phyloP scores from a whole-genome alignment of 2,113 vertebrate genomes.

The Empidonax alnorum region DNA sequence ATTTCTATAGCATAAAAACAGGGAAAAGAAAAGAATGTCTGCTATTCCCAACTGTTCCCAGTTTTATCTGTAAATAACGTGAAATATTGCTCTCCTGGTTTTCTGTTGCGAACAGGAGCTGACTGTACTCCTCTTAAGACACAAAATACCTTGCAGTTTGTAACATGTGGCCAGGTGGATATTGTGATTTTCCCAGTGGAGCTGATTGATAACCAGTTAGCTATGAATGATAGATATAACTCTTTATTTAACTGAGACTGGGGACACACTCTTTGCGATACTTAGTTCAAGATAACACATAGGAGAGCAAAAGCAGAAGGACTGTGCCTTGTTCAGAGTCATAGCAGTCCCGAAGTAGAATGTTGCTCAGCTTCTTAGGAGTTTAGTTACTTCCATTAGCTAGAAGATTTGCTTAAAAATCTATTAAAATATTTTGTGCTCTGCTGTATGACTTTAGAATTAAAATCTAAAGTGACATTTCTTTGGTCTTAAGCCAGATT shows the following conservation, averaged over 20 bases:
- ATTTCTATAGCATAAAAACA: neutral
- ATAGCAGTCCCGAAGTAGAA: neutral
- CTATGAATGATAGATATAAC: accelerated
- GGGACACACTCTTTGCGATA: neutral
- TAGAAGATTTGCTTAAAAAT: neutral
- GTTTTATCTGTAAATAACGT: neutral
- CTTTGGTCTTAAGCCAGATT: neutral
- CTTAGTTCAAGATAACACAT: neutral
- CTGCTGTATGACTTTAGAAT: neutral
- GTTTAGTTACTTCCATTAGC: neutral
- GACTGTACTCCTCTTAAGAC: neutral
- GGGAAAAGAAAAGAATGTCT: neutral
- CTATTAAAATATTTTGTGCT: neutral
- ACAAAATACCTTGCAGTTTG: neutral
- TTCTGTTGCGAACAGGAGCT: neutral
- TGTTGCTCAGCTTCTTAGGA: neutral
- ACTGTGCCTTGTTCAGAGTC: neutral
- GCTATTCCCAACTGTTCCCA: neutral
- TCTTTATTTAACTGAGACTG: neutral
- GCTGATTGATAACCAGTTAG: neutral
- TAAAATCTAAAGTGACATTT: neutral
- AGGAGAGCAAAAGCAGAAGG: neutral
- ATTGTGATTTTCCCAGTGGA: neutral
- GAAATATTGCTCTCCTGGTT: neutral
- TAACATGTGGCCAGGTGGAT: neutral